Conservation (phyloP, 2,113 vertebrate genomes). For the Verasper variegatus region DNA sequence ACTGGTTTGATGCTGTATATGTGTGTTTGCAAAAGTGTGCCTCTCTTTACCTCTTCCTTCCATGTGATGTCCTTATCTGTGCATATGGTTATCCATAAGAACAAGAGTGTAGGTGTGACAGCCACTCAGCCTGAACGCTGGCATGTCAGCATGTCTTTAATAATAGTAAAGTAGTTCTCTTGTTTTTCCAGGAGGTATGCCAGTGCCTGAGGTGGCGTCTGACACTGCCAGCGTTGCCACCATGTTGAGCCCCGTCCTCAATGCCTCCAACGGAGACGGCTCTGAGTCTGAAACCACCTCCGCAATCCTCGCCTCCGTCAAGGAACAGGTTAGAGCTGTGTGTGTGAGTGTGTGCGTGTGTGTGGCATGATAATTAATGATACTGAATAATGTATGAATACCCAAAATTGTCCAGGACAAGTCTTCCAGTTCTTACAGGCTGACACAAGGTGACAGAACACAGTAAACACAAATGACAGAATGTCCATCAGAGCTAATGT, state of each 20-base stretch:
- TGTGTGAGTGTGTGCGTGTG: conserved; percentile 5
- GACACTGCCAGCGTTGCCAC: conserved; percentile 88
- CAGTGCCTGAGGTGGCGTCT: conserved; percentile 94
- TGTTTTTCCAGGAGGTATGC: conserved; percentile 90
- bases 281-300: conserved; percentile 98
- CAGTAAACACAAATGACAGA: conserved; percentile 56
- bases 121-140: conserved; percentile 17
- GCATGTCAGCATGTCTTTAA: conserved; percentile 26
- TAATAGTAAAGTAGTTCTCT: conserved; percentile 43
- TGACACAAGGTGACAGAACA: conserved; percentile 39
- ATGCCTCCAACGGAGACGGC: conserved; percentile 94
- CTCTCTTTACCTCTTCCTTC: background rate
- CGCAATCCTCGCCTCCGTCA: conserved; percentile 97
- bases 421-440: conserved; percentile 29
- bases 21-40: background rate
- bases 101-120: conserved; percentile 27
- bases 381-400: conserved; percentile 30
- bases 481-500: conserved; percentile 52
- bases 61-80: background rate
- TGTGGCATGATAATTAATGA: conserved; percentile 32
- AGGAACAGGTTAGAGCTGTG: conserved; percentile 90
- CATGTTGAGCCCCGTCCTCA: conserved; percentile 95
- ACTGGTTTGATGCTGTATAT: background rate
- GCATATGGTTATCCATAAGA: background rate
- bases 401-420: conserved; percentile 41